Evolutionary conservation across 2,888 invertebrate species (phyloP), one percentile per base, ranked within the genome.

Genomic region (Diabrotica balteata): DNA sequence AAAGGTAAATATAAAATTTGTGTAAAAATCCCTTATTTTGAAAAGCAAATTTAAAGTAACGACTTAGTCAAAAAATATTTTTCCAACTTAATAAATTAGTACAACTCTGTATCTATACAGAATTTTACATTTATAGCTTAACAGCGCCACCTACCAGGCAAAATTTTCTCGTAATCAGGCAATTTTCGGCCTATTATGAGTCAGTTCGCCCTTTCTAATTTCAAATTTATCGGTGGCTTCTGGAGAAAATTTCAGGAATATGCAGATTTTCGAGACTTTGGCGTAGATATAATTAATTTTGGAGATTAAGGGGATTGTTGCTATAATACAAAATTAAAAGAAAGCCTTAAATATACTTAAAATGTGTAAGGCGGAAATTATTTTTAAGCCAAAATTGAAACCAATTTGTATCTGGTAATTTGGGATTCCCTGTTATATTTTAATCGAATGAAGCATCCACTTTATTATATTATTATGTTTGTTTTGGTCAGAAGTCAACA

Each of bases 181-280:
- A 74, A 73, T 74, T 75, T 73, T 72, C 72, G 72, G 72, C 69
- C 71, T 72, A 72, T 75, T 75, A 73, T 72, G 72, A 73, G 62
- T 68, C 63, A 66, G 67, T 69, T 69, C 64, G 64, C 62, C 66
- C 72, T 73, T 69, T 70, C 73, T 69, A 65, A 70, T 59, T 71
- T 43, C 32, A 57, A 69, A 69, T 70, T 72, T 69, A 70, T 70
- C 63, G 62, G 53, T 47, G 66, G 52, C 63, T 62, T 57, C 68
- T 62, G 59, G 59, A 7, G 53, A 58, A 52, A 67, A 64, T 69
- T 60, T 57, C 57, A 7, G 32, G 55, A 57, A 57, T 59, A 43
- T 47, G 67, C 61, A 59, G 61, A 66, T 62, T 68, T 63, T 66
- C 47, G 51, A 22, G 45, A 45, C 62, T 71, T 60, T 43, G 52